phyloP scores from a whole-genome alignment of 2,888 invertebrate genomes.

The Hyles lineata region DNA sequence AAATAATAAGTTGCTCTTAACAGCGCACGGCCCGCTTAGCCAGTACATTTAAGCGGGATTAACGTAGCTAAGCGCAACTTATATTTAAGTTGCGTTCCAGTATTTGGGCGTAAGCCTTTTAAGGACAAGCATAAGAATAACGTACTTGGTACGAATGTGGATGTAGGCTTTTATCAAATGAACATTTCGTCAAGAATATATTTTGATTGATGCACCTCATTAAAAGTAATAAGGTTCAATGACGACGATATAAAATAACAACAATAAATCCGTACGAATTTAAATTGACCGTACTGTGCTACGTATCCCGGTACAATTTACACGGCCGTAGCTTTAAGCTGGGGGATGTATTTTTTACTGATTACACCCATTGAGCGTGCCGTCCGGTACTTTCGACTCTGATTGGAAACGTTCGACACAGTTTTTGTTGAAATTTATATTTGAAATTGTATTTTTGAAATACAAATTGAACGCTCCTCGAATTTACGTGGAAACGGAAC shows the following conservation, averaged over 20 bases:
- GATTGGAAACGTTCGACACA: slow-evolving; percentile 36
- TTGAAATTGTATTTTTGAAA: slow-evolving; percentile 8
- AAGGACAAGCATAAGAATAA: too few species aligned
- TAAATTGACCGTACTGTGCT: neutral
- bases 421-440: slow-evolving; percentile 28
- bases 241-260: neutral
- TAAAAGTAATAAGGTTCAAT: neutral
- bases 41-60: too few species aligned
- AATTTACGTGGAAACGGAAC: neutral
- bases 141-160: too few species aligned
- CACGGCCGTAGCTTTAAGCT: neutral
- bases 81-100: too few species aligned
- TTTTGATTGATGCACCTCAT: too few species aligned
- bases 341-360: slow-evolving; percentile 34
- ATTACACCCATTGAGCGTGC: slow-evolving; percentile 33
- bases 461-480: neutral
- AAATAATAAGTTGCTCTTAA: too few species aligned
- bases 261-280: neutral
- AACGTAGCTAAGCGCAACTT: too few species aligned
- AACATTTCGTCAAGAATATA: too few species aligned
- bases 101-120: too few species aligned
- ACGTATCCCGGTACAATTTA: slow-evolving; percentile 1
- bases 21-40: too few species aligned
- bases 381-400: slow-evolving; percentile 33
- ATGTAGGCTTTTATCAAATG: too few species aligned